These are phyloP conservation scores for Catostylus mosaicus DNA, from an alignment of 30 jellyfish, hydroid and myxozoan genomes.

Conservation along the genomic window DNA sequence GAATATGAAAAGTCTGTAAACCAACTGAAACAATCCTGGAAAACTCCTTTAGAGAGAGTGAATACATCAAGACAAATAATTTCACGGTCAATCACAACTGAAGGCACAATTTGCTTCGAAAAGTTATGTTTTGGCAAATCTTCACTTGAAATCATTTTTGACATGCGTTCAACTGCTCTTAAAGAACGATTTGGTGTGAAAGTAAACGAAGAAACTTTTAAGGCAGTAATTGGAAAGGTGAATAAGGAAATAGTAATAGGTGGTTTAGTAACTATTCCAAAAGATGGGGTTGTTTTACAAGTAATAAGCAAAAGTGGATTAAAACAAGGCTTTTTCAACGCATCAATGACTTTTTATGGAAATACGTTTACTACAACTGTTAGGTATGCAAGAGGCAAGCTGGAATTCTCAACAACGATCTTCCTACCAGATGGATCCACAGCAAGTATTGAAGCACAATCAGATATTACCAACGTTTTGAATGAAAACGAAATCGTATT, in stretches of 20 bases:
- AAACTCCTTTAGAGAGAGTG: conserved; percentile 11
- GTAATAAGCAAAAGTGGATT: background rate
- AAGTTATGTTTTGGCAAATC: conserved; percentile 18
- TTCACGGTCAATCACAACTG: background rate
- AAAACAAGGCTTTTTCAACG: conserved; percentile 36
- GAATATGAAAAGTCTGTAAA: background rate
- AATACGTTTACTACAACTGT: background rate
- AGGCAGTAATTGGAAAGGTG: conserved; percentile 9
- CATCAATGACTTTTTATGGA: conserved; percentile 36
- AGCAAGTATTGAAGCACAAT: conserved; percentile 1
- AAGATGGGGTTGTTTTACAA: background rate
- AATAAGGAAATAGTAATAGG: conserved; percentile 10
- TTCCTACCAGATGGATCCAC: conserved; percentile 38
- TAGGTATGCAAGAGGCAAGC: conserved; percentile 7
- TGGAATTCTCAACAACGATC: conserved; percentile 19
- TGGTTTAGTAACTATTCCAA: conserved; percentile 22
- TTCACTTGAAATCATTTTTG: background rate
- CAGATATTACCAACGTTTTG: conserved; percentile 12
- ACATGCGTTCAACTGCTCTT: background rate
- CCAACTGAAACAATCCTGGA: background rate
- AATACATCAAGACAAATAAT: background rate
- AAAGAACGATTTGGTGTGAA: background rate
- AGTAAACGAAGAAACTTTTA: background rate
- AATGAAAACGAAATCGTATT: conserved; percentile 36
- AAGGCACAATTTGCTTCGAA: conserved; percentile 49